Percentiles rank a stretch among this genome's conserved stretches.
phyloP scores from a whole-genome alignment of 2,888 invertebrate species.

The Biston betularia region DNA sequence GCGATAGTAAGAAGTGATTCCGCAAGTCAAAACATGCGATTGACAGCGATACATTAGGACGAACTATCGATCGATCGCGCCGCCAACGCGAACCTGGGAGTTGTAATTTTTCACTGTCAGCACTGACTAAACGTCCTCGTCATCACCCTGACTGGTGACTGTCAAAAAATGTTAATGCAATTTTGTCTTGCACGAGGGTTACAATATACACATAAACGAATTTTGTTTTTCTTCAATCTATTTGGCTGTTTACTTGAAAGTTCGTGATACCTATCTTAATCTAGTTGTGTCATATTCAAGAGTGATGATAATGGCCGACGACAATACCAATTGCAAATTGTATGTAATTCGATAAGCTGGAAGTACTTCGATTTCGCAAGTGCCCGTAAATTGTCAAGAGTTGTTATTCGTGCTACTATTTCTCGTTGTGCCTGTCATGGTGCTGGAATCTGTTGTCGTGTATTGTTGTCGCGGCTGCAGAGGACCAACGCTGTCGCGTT shows the following conservation, averaged over 20 bases:
- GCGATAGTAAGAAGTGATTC: constrained; percentile 71
- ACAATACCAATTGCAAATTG: constrained; percentile 54
- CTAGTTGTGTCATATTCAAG: constrained; percentile 62
- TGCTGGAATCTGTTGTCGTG: constrained; percentile 70
- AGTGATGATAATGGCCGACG: constrained; percentile 54
- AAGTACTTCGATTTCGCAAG: constrained; percentile 55
- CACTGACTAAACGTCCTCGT: constrained; percentile 78
- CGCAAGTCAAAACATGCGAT: constrained; percentile 79
- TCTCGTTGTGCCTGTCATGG: constrained; percentile 67
- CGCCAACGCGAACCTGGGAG: constrained; percentile 67
- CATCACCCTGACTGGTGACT: constrained; percentile 79
- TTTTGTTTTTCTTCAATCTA: constrained; percentile 50
- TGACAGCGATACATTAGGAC: constrained; percentile 84
- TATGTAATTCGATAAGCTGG: constrained; percentile 39
- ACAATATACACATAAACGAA: constrained; percentile 53
- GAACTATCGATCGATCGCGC: constrained; percentile 78
- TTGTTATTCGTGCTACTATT: constrained; percentile 60
- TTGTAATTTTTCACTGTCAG: constrained; percentile 84
- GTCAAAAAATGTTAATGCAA: constrained; percentile 81
- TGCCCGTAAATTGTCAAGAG: constrained; percentile 57
- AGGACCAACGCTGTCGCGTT: constrained; percentile 67
- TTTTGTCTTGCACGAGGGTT: constrained; percentile 68
- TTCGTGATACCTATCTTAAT: constrained; percentile 47
- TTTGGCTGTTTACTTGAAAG: constrained; percentile 50
- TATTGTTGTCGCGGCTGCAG: constrained; percentile 64